Evolutionary conservation across 2,113 vertebrate species (phyloP), one percentile per base, ranked within the genome.

Genomic region (Malaclemys terrapin): DNA sequence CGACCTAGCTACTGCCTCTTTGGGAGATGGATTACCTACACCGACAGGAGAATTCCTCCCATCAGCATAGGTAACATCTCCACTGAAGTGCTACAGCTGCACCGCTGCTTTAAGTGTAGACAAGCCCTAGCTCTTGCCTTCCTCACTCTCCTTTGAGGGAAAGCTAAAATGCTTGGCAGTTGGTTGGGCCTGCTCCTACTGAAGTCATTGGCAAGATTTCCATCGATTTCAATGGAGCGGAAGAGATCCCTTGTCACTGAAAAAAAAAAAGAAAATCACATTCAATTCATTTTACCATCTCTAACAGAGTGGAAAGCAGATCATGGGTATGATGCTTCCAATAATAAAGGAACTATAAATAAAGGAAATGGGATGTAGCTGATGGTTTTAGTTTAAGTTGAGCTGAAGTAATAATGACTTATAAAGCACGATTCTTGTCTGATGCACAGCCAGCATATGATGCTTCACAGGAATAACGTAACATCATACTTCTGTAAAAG

Each of bases 341-440:
- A 82, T 91, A 95, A 92, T 95, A 95, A 89, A 96, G 94, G 95
- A 92, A 90, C 87, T 96, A 50, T 50, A 50, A 50, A 50, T 50
- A 50, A 50, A 50, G 50, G 50, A 95, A 97, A 87, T 95, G 94
- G 93, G 94, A 97, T 96, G 95, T 93, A 93, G 88, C 94, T 96
- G 95, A 97, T 97, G 92, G 93, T 97, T 97, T 98, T 95, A 97
- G 90, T 91, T 95, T 92, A 97, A 97, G 96, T 90, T 94, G 89
- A 97, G 90, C 95, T 89, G 94, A 85, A 94, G 92, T 92, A 93
- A 96, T 97, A 97, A 97, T 94, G 95, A 95, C 82, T 97, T 96
- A 93, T 83, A 88, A 93, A 93, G 72, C 91, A 91, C 91, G 94
- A 95, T 95, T 96, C 96, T 93, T 95, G 96, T 93, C 93, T 93